phyloP scores from a whole-genome alignment of 2,113 vertebrate species.

The Columba janthina region DNA sequence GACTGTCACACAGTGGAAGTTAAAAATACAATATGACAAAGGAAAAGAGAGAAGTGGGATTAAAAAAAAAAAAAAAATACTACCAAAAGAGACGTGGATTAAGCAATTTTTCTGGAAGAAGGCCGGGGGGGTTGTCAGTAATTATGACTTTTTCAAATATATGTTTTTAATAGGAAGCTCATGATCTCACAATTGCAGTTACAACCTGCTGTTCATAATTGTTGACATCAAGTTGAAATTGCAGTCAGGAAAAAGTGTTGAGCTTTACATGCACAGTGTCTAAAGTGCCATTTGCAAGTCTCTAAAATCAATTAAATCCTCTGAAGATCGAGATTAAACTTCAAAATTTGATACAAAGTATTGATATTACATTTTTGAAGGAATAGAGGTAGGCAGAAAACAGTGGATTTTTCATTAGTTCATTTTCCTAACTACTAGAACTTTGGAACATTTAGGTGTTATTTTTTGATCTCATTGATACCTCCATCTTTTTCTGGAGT shows the following conservation, averaged over 20 bases:
- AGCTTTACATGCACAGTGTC: background rate
- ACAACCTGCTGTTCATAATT: background rate
- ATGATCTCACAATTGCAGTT: background rate
- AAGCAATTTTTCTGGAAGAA: background rate
- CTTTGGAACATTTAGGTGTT: background rate
- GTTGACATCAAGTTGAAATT: background rate
- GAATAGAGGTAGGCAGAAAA: background rate
- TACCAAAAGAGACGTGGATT: background rate
- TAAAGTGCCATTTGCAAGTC: background rate
- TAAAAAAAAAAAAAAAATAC: background rate
- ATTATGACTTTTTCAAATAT: background rate
- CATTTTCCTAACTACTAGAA: background rate
- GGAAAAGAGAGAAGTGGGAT: background rate
- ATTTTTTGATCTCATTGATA: background rate
- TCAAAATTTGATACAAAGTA: background rate
- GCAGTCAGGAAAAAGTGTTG: background rate
- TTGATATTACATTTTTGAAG: background rate
- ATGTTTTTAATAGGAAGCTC: background rate
- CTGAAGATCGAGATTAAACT: background rate
- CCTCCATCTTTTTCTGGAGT: background rate
- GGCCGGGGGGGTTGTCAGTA: background rate
- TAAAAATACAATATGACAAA: background rate
- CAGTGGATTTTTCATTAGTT: background rate
- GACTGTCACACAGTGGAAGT: background rate
- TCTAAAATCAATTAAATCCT: background rate